Percentiles rank a stretch among this genome's conserved stretches.
phyloP scores from a whole-genome alignment of 92 coral and sea anemone genomes.

The Isaurus tuberculatus region DNA sequence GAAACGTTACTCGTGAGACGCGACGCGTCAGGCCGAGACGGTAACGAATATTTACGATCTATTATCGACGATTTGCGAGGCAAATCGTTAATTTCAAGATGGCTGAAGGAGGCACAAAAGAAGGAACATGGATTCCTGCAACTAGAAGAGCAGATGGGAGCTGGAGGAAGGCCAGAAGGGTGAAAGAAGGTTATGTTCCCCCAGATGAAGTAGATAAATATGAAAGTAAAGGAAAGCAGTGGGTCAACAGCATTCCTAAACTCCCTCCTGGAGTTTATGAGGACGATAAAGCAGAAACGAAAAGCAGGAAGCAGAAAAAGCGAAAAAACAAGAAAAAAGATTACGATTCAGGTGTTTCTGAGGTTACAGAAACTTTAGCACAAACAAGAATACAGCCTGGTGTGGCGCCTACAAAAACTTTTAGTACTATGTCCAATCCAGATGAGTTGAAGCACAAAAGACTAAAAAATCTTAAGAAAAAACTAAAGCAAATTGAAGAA shows the following conservation, averaged over 20 bases:
- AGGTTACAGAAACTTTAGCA: conserved; percentile 58
- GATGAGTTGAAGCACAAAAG: conserved; percentile 80
- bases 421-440: conserved; percentile 69
- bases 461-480: conserved; percentile 88
- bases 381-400: conserved; percentile 45
- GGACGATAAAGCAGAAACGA: conserved; percentile 61
- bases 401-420: conserved; percentile 64
- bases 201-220: conserved; percentile 97
- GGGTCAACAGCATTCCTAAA: conserved; percentile 78
- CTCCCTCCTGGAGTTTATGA: conserved; percentile 83
- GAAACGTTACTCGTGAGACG: background rate
- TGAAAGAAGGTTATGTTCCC: conserved; percentile 95
- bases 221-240: conserved; percentile 96
- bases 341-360: conserved; percentile 40
- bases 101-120: conserved; percentile 75
- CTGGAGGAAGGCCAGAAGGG: conserved; percentile 98
- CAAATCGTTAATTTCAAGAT: conserved; percentile 57
- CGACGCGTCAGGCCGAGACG: background rate
- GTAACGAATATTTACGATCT: background rate
- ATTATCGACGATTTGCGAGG: conserved; percentile 16
- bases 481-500: conserved; percentile 93
- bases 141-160: conserved; percentile 94
- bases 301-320: conserved; percentile 85
- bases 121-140: conserved; percentile 92
- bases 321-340: conserved; percentile 75